These are phyloP conservation scores for Drosophila triauraria DNA, from an alignment of 1,140 invertebrate species.

Conservation along the genomic window DNA sequence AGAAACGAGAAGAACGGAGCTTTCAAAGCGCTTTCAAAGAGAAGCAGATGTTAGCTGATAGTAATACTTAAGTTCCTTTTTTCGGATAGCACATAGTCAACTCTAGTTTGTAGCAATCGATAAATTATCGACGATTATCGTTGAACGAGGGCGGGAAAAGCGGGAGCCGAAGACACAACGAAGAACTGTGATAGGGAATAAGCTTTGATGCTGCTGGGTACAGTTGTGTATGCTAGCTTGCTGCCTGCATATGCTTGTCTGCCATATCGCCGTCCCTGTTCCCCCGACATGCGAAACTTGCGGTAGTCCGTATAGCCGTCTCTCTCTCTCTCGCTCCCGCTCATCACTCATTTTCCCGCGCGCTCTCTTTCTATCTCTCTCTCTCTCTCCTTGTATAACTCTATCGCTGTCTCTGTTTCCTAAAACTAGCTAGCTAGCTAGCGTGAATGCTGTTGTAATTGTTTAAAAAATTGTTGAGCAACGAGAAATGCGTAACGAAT, in stretches of 20 bases:
- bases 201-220: conserved; percentile 48
- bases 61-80: conserved; percentile 54
- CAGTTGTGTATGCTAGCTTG: conserved; percentile 50
- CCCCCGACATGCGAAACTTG: conserved; percentile 9
- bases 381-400: conserved; percentile 27
- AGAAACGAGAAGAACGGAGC: conserved; percentile 37
- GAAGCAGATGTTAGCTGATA: conserved; percentile 42
- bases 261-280: conserved; percentile 35
- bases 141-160: conserved; percentile 12
- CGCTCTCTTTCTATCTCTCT: conserved; percentile 24
- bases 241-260: conserved; percentile 36
- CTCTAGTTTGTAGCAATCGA: conserved; percentile 24
- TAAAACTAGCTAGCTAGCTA: conserved; percentile 63
- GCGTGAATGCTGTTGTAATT: conserved; percentile 79
- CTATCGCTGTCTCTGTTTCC: conserved; percentile 47
- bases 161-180: conserved; percentile 18
- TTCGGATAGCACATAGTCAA: conserved; percentile 50
- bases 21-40: conserved; percentile 32
- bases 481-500: conserved; percentile 77
- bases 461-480: conserved; percentile 71
- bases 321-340: conserved; percentile 20
- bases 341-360: conserved; percentile 24
- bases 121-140: conserved; percentile 5
- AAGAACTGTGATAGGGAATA: conserved; percentile 44
- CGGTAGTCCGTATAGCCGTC: conserved; percentile 27